Evolutionary conservation across 2,797 vertebrate species (phyloP), one percentile per base, ranked within the genome.

Genomic region (Sebastes iracundus): DNA sequence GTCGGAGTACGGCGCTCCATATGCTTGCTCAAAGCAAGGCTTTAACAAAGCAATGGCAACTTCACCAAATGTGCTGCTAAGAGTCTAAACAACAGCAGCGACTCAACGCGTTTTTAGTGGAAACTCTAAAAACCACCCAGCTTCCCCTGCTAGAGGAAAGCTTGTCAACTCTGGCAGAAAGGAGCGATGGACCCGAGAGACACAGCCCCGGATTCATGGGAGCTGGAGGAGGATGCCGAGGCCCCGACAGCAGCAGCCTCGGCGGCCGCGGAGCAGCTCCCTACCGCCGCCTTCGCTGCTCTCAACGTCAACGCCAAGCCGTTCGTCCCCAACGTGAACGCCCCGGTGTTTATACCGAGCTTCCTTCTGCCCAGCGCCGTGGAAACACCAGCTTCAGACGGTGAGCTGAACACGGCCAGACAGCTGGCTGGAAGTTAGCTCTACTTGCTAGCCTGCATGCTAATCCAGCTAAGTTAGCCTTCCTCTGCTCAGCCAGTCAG

Each of bases 171-270:
- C 83, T 18, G 75, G 75, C 2, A 56, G 61, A 82, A 87, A 81
- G 78, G 79, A 88, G 93, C 92, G 86, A 97, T 97, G 97, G 97
- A 97, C 92, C 90, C 95, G 84, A 96, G 95, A 95, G 98, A 99
- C 95, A 96, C 97, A 85, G 98, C 98, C 89, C 98, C 98, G 65
- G 98, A 99, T 96, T 98, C 97, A 87, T 99, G 98, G 98, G 98
- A 99, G 88, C 97, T 98, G 95, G 97, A 98, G 94, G 98, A 98
- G 93, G 96, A 98, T 90, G 97, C 97, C 93, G 94, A 96, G 95
- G 96, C 95, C 96, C 92, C 90, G 76, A 93, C 95, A 83, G 62
- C 62, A 8, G 52, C 96, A 87, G 96, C 90, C 74, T 93, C 95
- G 82, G 62, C 62, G 3, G 52, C 96, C 87, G 96, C 92, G 83